Evolutionary conservation across 2,113 vertebrate species (phyloP).

Genomic region (Heptranchias perlo): DNA sequence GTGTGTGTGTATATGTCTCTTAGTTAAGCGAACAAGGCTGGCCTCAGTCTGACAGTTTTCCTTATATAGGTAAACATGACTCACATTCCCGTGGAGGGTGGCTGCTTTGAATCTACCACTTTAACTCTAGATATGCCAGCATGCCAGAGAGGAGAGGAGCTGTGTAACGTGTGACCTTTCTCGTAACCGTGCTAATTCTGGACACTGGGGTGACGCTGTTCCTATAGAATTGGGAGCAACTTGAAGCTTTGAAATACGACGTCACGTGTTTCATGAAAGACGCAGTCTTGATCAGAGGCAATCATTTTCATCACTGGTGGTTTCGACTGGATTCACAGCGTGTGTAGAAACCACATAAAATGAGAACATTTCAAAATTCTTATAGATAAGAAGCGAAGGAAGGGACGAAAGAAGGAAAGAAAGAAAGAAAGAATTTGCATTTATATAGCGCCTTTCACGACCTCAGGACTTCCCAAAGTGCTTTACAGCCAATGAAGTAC

Average conservation of each 20-base stretch:
- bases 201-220: too few relatives aligned
- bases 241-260: background rate
- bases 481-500: too few relatives aligned
- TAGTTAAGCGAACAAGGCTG: slow-evolving; percentile 48
- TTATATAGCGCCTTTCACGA: background rate
- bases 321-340: background rate
- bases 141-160: background rate
- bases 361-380: background rate
- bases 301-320: background rate
- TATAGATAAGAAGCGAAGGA: background rate
- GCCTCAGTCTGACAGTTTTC: slow-evolving; percentile 57
- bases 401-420: background rate
- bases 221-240: background rate
- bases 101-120: slow-evolving; percentile 48
- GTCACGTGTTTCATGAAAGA: background rate
- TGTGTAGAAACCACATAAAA: background rate
- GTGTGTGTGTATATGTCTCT: slow-evolving; percentile 48
- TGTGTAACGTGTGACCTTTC: background rate
- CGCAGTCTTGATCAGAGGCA: background rate
- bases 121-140: slow-evolving; percentile 59
- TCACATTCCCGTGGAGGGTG: slow-evolving; percentile 55
- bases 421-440: background rate
- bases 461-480: too few relatives aligned
- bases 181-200: too few relatives aligned
- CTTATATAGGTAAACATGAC: slow-evolving; percentile 69